Conservation (phyloP, 2,113 vertebrate species). For the Psittacula cyanocephala region DNA sequence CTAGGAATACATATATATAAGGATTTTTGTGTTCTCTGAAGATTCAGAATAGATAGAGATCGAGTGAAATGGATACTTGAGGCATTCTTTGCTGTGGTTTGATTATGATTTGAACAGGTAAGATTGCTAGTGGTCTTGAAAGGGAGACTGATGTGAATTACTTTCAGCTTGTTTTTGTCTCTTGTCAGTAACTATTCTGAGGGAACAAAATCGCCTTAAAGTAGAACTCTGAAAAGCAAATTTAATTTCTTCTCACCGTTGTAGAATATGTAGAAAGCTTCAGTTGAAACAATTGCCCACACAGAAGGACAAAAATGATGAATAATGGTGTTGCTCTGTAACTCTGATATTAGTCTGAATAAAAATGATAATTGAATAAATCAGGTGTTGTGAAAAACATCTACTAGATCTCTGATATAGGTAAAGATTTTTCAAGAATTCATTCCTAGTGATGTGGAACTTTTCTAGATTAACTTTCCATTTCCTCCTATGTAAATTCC, state of each 20-base stretch:
- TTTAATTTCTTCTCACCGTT: not conserved
- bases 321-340: not conserved
- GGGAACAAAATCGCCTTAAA: not conserved
- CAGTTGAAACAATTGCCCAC: not conserved
- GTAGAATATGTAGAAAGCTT: not conserved
- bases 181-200: not conserved
- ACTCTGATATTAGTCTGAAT: not conserved
- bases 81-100: not conserved
- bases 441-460: not conserved
- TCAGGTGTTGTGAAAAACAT: not conserved
- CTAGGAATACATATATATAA: not conserved
- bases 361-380: not conserved
- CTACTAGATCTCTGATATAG: not conserved
- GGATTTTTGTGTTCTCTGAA: not conserved
- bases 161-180: not conserved
- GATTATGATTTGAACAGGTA: not conserved
- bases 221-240: not conserved
- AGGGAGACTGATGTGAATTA: not conserved
- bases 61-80: not conserved
- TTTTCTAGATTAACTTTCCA: not conserved
- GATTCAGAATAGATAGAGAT: not conserved
- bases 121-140: not conserved
- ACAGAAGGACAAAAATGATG: not conserved
- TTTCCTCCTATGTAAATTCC: not conserved
- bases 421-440: not conserved